Percentiles rank a stretch among this genome's conserved stretches.
Conservation (phyloP, 2,888 invertebrate species). For the Frankliniella intonsa region DNA sequence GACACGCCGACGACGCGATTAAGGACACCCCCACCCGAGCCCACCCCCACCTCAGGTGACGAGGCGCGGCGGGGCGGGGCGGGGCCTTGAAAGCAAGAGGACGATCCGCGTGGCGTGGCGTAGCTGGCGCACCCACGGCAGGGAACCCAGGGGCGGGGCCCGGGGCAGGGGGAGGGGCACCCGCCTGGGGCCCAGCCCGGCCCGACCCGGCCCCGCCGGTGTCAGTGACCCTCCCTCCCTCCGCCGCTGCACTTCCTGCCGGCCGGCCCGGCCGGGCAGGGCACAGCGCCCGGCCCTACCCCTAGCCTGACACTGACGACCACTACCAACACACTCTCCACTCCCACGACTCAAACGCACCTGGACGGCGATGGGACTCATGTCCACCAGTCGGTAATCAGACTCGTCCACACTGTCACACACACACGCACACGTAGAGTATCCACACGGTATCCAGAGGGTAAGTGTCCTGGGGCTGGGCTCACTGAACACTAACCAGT, state of each 20-base stretch:
- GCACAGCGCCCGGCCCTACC: neutral
- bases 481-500: constrained; percentile 8
- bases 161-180: too few relatives aligned
- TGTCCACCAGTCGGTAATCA: neutral
- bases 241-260: neutral
- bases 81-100: too few relatives aligned
- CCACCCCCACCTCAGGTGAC: too few relatives aligned
- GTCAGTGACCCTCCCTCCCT: too few relatives aligned
- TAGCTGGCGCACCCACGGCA: too few relatives aligned
- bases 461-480: neutral
- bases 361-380: constrained; percentile 15
- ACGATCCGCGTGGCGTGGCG: too few relatives aligned
- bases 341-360: neutral
- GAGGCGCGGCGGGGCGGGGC: too few relatives aligned
- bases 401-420: neutral
- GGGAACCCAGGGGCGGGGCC: too few relatives aligned
- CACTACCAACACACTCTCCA: neutral
- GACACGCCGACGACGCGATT: too few relatives aligned
- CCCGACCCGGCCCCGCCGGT: too few relatives aligned
- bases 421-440: neutral
- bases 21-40: too few relatives aligned
- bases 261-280: neutral
- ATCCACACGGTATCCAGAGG: neutral
- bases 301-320: neutral
- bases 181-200: too few relatives aligned